Conservation (phyloP, 2,113 vertebrate species). For the Ageneiosus marmoratus region DNA sequence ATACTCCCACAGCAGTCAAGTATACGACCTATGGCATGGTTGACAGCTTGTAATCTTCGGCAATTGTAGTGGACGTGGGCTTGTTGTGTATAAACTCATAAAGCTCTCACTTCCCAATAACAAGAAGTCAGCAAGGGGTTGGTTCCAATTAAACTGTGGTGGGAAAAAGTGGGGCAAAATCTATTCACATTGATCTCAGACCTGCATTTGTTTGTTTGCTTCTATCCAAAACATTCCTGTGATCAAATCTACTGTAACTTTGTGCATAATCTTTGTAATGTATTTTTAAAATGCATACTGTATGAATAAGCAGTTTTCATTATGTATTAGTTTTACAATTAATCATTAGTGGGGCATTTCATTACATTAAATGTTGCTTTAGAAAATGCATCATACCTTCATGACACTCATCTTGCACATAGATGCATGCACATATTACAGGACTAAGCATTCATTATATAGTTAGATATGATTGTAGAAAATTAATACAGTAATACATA, state of each 20-base stretch:
- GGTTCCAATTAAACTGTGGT: conserved; percentile 33
- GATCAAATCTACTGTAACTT: conserved; percentile 2
- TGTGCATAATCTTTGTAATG: background rate
- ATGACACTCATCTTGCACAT: background rate
- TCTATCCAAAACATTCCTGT: background rate
- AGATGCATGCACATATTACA: background rate
- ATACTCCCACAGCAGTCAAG: background rate
- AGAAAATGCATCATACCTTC: background rate
- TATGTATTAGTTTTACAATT: background rate
- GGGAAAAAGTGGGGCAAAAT: background rate
- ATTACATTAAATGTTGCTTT: background rate
- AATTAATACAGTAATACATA: background rate
- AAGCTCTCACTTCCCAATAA: conserved; percentile 21
- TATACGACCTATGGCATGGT: background rate
- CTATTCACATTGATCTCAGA: background rate
- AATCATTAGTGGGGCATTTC: background rate
- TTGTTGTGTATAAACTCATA: conserved; percentile 10
- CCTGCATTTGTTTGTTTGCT: background rate
- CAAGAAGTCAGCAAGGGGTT: background rate
- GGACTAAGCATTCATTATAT: background rate
- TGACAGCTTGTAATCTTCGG: background rate
- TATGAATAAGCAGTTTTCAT: background rate
- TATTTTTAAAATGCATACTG: background rate
- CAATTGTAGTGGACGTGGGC: background rate
- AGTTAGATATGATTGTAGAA: background rate